phyloP scores from a whole-genome alignment of 1,140 invertebrate species.

The Drosophila triauraria region DNA sequence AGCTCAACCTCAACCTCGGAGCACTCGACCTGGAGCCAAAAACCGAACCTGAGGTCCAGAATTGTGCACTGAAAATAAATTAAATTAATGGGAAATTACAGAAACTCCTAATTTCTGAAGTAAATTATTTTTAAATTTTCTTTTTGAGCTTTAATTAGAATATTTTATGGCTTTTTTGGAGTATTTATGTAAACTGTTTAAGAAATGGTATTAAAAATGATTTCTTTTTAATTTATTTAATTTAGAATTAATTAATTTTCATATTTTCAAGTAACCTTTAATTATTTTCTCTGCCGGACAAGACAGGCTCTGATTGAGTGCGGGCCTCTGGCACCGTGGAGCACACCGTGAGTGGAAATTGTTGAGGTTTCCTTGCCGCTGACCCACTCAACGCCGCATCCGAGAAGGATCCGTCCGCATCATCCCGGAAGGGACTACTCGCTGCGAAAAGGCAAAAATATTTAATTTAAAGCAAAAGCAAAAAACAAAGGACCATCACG shows the following conservation, averaged over 20 bases:
- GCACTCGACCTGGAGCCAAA: slow-evolving; percentile 13
- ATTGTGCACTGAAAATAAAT: slow-evolving; percentile 1
- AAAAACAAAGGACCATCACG: slow-evolving; percentile 24
- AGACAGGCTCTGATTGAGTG: slow-evolving; percentile 10
- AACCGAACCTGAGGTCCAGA: slow-evolving; percentile 4
- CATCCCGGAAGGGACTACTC: slow-evolving; percentile 39
- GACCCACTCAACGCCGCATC: slow-evolving; percentile 42
- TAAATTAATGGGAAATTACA: neutral
- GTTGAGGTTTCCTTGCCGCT: slow-evolving; percentile 63
- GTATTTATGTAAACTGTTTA: too few species aligned
- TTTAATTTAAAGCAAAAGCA: slow-evolving; percentile 45
- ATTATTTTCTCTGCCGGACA: slow-evolving; percentile 5
- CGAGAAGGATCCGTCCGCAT: neutral
- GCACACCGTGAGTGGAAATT: slow-evolving; percentile 69
- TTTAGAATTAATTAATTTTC: too few species aligned
- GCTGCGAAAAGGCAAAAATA: slow-evolving; percentile 40
- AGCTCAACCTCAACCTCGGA: slow-evolving; percentile 1
- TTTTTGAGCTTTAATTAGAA: too few species aligned
- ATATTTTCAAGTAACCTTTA: neutral
- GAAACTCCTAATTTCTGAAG: too few species aligned
- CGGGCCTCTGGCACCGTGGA: neutral
- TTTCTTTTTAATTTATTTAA: too few species aligned
- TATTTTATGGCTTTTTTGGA: neutral
- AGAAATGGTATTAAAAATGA: too few species aligned
- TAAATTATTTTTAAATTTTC: too few species aligned